Percentiles rank a stretch among this genome's conserved stretches.
Evolutionary conservation across 2,888 invertebrate species (phyloP).

Genomic region (Saturnia pavonia): DNA sequence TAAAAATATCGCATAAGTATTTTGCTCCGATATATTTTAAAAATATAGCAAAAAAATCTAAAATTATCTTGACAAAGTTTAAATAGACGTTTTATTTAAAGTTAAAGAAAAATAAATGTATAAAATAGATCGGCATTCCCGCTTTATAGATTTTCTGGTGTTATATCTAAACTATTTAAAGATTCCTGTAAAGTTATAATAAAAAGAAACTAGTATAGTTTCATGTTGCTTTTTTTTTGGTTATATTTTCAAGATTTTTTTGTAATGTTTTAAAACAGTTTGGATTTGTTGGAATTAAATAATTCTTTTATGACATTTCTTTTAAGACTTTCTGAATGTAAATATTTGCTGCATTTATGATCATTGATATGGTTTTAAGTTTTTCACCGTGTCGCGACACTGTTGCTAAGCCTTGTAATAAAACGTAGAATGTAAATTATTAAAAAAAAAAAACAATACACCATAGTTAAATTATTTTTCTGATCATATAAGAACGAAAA

Average conservation of each 20-base stretch:
- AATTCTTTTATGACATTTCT: too few species aligned
- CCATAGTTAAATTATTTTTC: constrained; percentile 38
- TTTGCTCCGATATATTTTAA: too few species aligned
- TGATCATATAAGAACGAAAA: constrained; percentile 31
- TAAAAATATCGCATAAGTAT: not conserved
- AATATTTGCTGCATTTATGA: not conserved
- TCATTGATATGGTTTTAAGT: not conserved
- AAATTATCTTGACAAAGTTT: not conserved
- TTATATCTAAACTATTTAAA: not conserved
- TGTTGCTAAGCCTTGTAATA: constrained; percentile 3
- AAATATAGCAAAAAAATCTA: too few species aligned
- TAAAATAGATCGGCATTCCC: not conserved
- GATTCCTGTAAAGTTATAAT: not conserved
- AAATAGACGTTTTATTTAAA: not conserved
- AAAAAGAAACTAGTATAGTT: not conserved
- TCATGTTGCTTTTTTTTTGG: not conserved
- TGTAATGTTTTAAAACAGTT: not conserved
- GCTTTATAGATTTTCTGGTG: not conserved
- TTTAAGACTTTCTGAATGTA: not conserved
- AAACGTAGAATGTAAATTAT: not conserved
- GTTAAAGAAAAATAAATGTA: not conserved
- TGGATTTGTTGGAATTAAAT: not conserved
- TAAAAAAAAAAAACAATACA: not conserved
- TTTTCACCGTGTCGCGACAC: not conserved
- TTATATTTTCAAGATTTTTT: not conserved